Percentiles rank a stretch among this genome's conserved stretches.
These are phyloP conservation scores for Epinotia nisella DNA, from an alignment of 2,888 invertebrate genomes.

Conservation along the genomic window DNA sequence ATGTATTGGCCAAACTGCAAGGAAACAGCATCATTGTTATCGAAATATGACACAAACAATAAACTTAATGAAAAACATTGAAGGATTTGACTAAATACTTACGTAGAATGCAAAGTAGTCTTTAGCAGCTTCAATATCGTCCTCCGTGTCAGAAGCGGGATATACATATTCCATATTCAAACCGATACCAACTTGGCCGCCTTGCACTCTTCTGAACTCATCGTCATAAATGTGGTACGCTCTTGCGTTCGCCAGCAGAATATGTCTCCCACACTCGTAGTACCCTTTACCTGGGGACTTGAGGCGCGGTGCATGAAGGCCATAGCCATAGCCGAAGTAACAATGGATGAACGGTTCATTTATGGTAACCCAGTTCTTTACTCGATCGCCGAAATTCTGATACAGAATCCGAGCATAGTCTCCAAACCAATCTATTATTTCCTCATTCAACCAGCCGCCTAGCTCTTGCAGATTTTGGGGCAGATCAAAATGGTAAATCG, in stretches of 20 bases:
- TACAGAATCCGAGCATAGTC: slow-evolving; percentile 70
- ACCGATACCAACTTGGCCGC: slow-evolving; percentile 20
- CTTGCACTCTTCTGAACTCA: slow-evolving; percentile 39
- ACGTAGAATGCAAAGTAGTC: slow-evolving; percentile 45
- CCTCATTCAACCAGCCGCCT: slow-evolving; percentile 59
- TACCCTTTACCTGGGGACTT: slow-evolving; percentile 5
- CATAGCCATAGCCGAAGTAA: slow-evolving; percentile 58
- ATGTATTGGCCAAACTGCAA: slow-evolving; percentile 28
- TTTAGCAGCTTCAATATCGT: slow-evolving; percentile 45
- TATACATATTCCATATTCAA: slow-evolving; percentile 10
- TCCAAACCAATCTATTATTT: slow-evolving; percentile 59
- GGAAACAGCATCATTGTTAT: background rate
- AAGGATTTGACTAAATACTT: slow-evolving; percentile 14
- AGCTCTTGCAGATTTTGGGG: slow-evolving; percentile 64
- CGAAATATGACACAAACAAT: too few species aligned
- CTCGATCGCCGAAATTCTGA: slow-evolving; percentile 79
- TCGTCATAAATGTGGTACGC: slow-evolving; percentile 62
- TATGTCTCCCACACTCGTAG: slow-evolving; percentile 35
- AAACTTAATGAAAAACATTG: too few species aligned
- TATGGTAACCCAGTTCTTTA: slow-evolving; percentile 86
- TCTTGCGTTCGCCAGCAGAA: slow-evolving; percentile 63
- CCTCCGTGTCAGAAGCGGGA: slow-evolving; percentile 9
- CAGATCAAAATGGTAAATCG: slow-evolving; percentile 85
- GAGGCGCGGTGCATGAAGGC: background rate
- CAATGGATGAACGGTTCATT: slow-evolving; percentile 84